Evolutionary conservation across 2,888 invertebrate genomes (phyloP), one percentile per base, ranked within the genome.

Genomic region (Zhengitettix transpicula): DNA sequence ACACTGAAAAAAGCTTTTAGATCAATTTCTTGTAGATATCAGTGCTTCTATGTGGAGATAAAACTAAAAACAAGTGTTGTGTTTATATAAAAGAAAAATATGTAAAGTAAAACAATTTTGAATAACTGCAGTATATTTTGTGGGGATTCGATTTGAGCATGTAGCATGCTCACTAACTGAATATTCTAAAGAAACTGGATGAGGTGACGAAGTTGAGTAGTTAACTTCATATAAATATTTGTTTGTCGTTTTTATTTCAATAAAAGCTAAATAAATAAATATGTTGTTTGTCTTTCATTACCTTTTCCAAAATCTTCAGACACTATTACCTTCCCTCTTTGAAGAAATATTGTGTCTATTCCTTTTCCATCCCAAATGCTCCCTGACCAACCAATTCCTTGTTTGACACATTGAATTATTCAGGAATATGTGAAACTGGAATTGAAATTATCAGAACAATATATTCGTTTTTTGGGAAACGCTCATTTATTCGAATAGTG

Each of bases 171-270:
- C 62, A 62, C 60, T 62, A 58, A 63, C 60, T 61, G 58, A 61
- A 62, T 64, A 64, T 62, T 62, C 62, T 64, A 64, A 64, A 62
- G 59, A 62, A 59, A 62, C 56, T 52, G 41, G 52, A 58, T 53
- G 56, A 57, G 58, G 58, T 55, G 60, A 62, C 56, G 61, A 58
- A 63, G 62, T 60, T 60, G 54, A 61, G 40, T 55, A 62, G 44
- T 55, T 59, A 61, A 62, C 59, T 60, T 61, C 58, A 62, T 59
- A 61, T 59, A 59, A 56, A 62, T 59, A 62, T 62, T 62, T 73
- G 72, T 73, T 74, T 73, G 73, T 72, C 73, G 73, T 73, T 74
- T 74, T 74, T 73, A 73, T 73, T 73, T 73, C 67, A 73, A 71
- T 65, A 66, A 66, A 66, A 65, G 64, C 60, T 59, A 60, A 57